Percentiles rank a stretch among this genome's conserved stretches.
phyloP scores from a whole-genome alignment of 1,140 invertebrate species.

The Vollenhovia emeryi region DNA sequence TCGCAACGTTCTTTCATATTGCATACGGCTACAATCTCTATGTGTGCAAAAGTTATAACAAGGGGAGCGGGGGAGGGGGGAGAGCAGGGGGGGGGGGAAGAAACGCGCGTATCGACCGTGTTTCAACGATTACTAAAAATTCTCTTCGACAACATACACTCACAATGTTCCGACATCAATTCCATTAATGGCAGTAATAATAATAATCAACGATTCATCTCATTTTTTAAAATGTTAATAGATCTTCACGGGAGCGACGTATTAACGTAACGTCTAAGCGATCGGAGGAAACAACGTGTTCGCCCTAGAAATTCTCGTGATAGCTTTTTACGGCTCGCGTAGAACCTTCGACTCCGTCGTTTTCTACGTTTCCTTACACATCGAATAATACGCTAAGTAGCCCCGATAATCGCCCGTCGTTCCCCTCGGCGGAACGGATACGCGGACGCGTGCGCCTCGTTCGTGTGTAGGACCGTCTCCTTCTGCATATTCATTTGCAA shows the following conservation, averaged over 20 bases:
- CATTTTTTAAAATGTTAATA: conserved; percentile 53
- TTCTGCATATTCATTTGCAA: conserved; percentile 14
- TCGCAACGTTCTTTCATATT: not conserved
- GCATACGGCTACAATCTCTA: conserved; percentile 47
- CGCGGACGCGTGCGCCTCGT: not conserved
- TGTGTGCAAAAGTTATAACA: conserved; percentile 60
- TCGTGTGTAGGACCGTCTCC: not conserved
- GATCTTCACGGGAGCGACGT: conserved; percentile 56
- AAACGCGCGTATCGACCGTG: conserved; percentile 43
- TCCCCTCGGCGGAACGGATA: not conserved
- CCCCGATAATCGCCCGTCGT: conserved; percentile 8
- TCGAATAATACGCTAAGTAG: conserved; percentile 52
- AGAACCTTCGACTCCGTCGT: not conserved
- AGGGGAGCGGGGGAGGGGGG: not conserved
- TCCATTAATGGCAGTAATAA: conserved; percentile 82
- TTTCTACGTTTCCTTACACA: conserved; percentile 50
- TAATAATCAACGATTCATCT: conserved; percentile 73
- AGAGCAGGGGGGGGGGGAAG: not conserved
- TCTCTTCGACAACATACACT: conserved; percentile 58
- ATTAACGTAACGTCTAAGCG: conserved; percentile 63
- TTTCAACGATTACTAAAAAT: conserved; percentile 64
- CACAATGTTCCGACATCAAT: conserved; percentile 80
- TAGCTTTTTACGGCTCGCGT: conserved; percentile 45
- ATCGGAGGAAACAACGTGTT: conserved; percentile 67
- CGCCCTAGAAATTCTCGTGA: conserved; percentile 65